Percentiles rank a stretch among this genome's conserved stretches.
These are phyloP conservation scores for Thysanoteuthis rhombus DNA, from an alignment of 2,888 invertebrate genomes.

Conservation along the genomic window DNA sequence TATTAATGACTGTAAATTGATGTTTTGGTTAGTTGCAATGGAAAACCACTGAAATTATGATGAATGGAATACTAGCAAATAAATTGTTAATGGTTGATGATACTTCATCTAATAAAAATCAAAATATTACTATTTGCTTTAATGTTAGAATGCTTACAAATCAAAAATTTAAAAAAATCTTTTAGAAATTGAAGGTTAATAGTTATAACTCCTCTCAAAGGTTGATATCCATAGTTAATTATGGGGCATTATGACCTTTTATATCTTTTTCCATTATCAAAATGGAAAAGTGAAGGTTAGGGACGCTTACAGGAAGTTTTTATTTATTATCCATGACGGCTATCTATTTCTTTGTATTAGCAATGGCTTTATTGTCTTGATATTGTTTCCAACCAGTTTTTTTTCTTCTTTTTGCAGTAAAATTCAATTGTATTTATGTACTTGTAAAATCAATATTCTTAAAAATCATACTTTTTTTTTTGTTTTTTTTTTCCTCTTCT, in stretches of 20 bases:
- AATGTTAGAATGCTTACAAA: not conserved
- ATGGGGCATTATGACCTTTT: not conserved
- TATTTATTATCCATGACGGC: not conserved
- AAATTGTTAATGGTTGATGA: no score
- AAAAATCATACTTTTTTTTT: not conserved
- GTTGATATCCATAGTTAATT: not conserved
- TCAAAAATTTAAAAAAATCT: not conserved
- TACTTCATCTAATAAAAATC: no score
- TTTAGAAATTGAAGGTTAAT: not conserved
- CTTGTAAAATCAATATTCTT: not conserved
- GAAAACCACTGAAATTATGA: no score
- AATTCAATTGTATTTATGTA: not conserved
- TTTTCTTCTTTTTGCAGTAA: not conserved
- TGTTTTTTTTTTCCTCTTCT: not conserved
- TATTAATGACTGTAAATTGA: no score
- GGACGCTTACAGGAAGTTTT: no score
- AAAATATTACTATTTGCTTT: no score
- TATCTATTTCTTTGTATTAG: no score
- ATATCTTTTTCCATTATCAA: not conserved
- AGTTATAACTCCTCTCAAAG: not conserved
- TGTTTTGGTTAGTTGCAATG: no score
- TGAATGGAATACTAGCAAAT: no score
- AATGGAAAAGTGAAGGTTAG: not conserved
- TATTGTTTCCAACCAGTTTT: not conserved
- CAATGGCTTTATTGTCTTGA: not conserved